A percentile compares a stretch with the other conserved stretches of the same genome.
These are phyloP conservation scores for Auanema freiburgensis DNA, from an alignment of 2,888 invertebrate species.

Conservation along the genomic window DNA sequence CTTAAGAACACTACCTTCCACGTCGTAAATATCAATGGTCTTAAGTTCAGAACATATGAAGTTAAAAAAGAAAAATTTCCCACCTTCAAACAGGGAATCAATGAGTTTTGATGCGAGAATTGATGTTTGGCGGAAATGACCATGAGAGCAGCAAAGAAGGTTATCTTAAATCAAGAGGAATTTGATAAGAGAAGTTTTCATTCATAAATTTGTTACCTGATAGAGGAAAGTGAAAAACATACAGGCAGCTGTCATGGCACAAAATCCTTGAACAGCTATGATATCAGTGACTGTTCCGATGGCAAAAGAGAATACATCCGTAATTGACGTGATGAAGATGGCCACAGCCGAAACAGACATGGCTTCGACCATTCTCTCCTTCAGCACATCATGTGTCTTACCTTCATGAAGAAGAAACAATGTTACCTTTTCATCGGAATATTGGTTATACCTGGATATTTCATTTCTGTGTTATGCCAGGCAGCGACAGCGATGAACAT, in stretches of 20 bases:
- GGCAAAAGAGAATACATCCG: slow-evolving; percentile 81
- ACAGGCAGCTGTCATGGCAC: slow-evolving; percentile 90
- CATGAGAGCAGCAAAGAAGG: slow-evolving; percentile 88
- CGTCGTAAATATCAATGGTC: slow-evolving; percentile 29
- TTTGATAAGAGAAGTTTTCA: not conserved
- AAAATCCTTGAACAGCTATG: slow-evolving; percentile 89
- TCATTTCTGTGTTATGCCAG: slow-evolving; percentile 81
- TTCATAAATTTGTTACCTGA: slow-evolving; percentile 71
- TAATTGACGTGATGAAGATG: slow-evolving; percentile 89
- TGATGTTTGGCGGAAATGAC: slow-evolving; percentile 88
- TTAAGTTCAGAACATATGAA: slow-evolving; percentile 6
- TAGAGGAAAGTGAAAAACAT: slow-evolving; percentile 87
- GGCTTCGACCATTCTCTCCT: slow-evolving; percentile 84
- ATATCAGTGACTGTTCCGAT: slow-evolving; percentile 90
- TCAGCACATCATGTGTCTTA: slow-evolving; percentile 69
- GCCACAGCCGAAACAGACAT: slow-evolving; percentile 91
- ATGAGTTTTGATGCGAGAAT: slow-evolving; percentile 74
- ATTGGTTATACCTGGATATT: slow-evolving; percentile 45
- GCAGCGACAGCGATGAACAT: slow-evolving; percentile 93
- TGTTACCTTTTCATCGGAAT: not conserved
- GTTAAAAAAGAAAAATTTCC: not conserved
- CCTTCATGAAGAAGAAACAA: too few species aligned
- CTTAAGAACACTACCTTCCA: slow-evolving; percentile 28
- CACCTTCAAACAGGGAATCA: slow-evolving; percentile 45
- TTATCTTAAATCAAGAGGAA: slow-evolving; percentile 73